Evolutionary conservation across 1,140 invertebrate species (phyloP), one percentile per base, ranked within the genome.

Genomic region (Drosophila azteca): DNA sequence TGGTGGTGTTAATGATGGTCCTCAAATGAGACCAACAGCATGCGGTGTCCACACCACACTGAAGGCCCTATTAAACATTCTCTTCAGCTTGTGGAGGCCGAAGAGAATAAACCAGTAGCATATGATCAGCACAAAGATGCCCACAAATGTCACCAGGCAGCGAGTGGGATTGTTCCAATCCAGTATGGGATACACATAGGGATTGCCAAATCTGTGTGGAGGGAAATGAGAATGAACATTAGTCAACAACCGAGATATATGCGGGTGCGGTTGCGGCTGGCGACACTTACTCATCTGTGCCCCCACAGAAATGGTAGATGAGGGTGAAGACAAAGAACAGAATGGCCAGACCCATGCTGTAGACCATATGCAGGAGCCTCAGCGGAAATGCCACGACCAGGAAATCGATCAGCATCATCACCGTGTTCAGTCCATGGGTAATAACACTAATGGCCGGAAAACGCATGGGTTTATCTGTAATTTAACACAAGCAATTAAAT

Each of bases 381-480:
- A 95, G 92, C 1, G 96, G 96, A 78, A 96, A 93, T n/a, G 93
- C 93, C 0, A 95, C 94, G 2, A 96, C 84, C 39, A 94, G 92
- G 49, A 97, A 91, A 91, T 97, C 96, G 7, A 95, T 77, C 6
- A 97, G 53, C 93, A 97, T 96, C 49, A 96, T 92, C 1, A 95
- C 59, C 2, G 94, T 94, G 92, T 97, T 97, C 26, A 94, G 92
- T 3, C 94, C 94, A 78, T 97, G 97, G 9, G 95, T 92, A 85
- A 96, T 92, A 13, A 96, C 90, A 82, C 96, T 96, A 24, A 96
- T 77, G n/a, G 53, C 74, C n/a, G 90, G 87, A 70, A 79, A 91
- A 29, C 87, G 81, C 26, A 52, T 22, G 1, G 87, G 87, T 53
- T 91, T 91, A 50, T 91, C 90, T 91, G 49, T 0, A 64, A 58